Evolutionary conservation across 2,113 vertebrate species (phyloP).

Genomic region (Sylvilagus bachmani): DNA sequence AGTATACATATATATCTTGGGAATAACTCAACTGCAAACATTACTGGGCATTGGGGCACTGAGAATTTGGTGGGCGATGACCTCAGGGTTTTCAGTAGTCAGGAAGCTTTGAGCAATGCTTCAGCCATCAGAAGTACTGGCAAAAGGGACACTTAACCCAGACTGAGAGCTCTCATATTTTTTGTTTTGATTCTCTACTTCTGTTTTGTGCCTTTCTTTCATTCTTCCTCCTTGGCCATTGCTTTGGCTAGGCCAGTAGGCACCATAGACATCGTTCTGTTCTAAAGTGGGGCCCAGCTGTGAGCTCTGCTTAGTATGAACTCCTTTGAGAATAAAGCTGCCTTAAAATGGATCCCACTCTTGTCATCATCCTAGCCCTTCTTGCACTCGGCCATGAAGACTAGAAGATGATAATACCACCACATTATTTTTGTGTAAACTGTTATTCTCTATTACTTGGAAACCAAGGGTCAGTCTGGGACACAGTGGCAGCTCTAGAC

Average conservation of each 20-base stretch:
- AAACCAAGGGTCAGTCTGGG: background rate
- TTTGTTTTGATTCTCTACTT: background rate
- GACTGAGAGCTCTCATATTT: background rate
- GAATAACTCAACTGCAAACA: background rate
- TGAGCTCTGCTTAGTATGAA: background rate
- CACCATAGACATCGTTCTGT: background rate
- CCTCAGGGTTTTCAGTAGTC: background rate
- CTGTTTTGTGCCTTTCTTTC: background rate
- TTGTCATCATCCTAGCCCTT: background rate
- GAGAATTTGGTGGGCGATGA: background rate
- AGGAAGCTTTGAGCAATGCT: conserved; percentile 47
- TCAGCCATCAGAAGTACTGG: background rate
- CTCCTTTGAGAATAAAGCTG: background rate
- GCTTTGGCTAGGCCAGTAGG: background rate
- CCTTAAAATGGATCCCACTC: background rate
- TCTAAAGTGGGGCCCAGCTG: background rate
- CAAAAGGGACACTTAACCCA: background rate
- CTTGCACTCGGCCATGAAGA: background rate
- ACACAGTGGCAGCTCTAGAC: background rate
- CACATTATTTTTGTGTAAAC: background rate
- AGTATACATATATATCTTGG: background rate
- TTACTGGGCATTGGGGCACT: background rate
- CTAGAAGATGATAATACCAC: background rate
- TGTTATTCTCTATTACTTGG: conserved; percentile 12
- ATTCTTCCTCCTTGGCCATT: background rate